Conservation (phyloP, 92 coral and sea anemone genomes). For the Epizoanthus illoricatus region DNA sequence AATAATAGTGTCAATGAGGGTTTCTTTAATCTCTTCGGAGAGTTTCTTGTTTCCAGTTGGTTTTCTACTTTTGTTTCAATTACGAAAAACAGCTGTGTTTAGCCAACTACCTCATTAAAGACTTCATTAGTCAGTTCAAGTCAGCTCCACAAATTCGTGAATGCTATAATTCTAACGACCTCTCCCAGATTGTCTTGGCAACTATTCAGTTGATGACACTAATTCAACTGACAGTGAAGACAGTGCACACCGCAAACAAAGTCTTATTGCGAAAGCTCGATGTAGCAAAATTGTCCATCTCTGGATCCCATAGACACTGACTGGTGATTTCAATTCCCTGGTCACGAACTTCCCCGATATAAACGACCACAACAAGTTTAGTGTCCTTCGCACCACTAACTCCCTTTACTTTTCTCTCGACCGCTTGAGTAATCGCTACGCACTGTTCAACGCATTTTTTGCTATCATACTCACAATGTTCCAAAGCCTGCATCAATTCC, state of each 20-base stretch:
- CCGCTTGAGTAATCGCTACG: constrained; percentile 69
- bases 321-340: constrained; percentile 96
- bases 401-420: constrained; percentile 69
- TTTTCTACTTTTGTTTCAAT: too few relatives aligned
- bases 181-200: too few relatives aligned
- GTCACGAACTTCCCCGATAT: constrained; percentile 92
- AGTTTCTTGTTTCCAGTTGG: too few relatives aligned
- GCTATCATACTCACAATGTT: constrained; percentile 60
- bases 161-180: too few relatives aligned
- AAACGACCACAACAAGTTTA: constrained; percentile 82
- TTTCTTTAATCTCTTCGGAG: too few relatives aligned
- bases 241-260: constrained; percentile 90
- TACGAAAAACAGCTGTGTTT: too few relatives aligned
- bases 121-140: too few relatives aligned
- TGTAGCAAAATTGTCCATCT: constrained; percentile 81
- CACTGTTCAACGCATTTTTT: constrained; percentile 77
- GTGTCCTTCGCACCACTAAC: constrained; percentile 52
- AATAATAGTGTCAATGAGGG: too few relatives aligned
- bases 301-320: constrained; percentile 93
- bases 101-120: too few relatives aligned
- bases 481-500: constrained; percentile 66
- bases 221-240: constrained; percentile 66
- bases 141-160: too few relatives aligned
- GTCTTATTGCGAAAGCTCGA: constrained; percentile 82
- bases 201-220: neutral